Conservation (phyloP, 2,113 vertebrate species). For the Leucoraja erinaceus region DNA sequence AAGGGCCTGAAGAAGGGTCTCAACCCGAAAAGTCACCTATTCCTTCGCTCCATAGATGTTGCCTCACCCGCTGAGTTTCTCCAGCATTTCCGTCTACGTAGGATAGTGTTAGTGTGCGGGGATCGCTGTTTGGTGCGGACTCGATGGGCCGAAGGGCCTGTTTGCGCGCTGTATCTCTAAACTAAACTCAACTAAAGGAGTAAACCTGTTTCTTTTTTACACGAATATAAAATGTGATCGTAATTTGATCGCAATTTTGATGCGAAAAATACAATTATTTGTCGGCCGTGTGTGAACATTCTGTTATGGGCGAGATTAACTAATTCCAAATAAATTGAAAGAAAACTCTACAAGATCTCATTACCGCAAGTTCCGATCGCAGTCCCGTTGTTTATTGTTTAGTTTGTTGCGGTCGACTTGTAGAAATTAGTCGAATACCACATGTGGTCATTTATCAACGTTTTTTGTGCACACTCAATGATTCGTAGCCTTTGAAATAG, state of each 20-base stretch:
- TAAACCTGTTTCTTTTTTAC: not conserved
- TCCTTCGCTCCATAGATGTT: too few species aligned
- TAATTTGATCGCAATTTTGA: not conserved
- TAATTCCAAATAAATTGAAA: not conserved
- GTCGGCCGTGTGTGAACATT: not conserved
- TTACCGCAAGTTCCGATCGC: not conserved
- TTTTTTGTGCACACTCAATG: not conserved
- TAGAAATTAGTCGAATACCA: not conserved
- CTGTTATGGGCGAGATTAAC: not conserved
- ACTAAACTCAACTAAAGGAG: not conserved
- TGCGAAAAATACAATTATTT: not conserved
- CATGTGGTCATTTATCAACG: not conserved
- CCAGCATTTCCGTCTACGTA: too few species aligned
- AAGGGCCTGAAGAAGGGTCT: too few species aligned
- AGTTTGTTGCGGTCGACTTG: not conserved
- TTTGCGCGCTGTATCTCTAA: too few species aligned
- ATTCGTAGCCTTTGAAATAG: not conserved
- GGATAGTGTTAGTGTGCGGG: too few species aligned
- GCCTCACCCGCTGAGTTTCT: too few species aligned
- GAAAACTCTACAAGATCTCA: not conserved
- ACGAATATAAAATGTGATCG: not conserved
- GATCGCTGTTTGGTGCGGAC: too few species aligned
- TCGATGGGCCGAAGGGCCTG: too few species aligned
- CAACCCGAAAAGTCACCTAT: too few species aligned
- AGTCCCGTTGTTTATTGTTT: not conserved